These are phyloP conservation scores for Acanthacorydalis orientalis DNA, from an alignment of 2,888 invertebrate genomes.

Conservation along the genomic window DNA sequence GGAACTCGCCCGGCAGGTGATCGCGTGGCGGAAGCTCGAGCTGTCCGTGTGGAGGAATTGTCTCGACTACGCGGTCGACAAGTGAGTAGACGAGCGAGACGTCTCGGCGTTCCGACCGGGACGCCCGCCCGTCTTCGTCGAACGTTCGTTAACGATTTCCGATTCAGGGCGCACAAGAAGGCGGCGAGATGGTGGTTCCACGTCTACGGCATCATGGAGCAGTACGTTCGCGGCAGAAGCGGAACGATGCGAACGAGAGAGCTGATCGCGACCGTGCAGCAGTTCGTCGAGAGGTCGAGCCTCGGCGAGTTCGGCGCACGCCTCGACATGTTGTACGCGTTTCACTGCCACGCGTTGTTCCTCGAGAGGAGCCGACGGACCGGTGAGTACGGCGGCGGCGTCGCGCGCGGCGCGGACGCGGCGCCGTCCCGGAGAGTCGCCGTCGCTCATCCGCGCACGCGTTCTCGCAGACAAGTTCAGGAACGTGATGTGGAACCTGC, in stretches of 20 bases:
- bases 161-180: conserved; percentile 39
- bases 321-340: conserved; percentile 58
- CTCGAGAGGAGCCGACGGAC: conserved; percentile 27
- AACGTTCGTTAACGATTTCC: too few relatives aligned
- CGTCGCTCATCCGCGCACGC: neutral
- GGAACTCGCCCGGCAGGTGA: conserved; percentile 62
- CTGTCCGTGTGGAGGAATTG: conserved; percentile 76
- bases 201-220: conserved; percentile 53
- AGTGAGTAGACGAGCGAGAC: too few relatives aligned
- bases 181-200: conserved; percentile 85
- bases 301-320: conserved; percentile 71
- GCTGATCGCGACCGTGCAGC: conserved; percentile 45
- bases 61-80: conserved; percentile 47
- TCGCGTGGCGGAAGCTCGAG: conserved; percentile 83
- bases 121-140: too few relatives aligned
- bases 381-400: conserved; percentile 29
- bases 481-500: conserved; percentile 62
- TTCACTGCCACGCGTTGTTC: conserved; percentile 63
- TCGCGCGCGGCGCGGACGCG: too few relatives aligned
- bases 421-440: too few relatives aligned
- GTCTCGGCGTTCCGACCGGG: too few relatives aligned
- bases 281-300: conserved; percentile 69
- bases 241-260: conserved; percentile 19
- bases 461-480: conserved; percentile 34
- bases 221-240: conserved; percentile 30